These are phyloP conservation scores for Platyura marginata DNA, from an alignment of 1,140 invertebrate species.

Conservation along the genomic window DNA sequence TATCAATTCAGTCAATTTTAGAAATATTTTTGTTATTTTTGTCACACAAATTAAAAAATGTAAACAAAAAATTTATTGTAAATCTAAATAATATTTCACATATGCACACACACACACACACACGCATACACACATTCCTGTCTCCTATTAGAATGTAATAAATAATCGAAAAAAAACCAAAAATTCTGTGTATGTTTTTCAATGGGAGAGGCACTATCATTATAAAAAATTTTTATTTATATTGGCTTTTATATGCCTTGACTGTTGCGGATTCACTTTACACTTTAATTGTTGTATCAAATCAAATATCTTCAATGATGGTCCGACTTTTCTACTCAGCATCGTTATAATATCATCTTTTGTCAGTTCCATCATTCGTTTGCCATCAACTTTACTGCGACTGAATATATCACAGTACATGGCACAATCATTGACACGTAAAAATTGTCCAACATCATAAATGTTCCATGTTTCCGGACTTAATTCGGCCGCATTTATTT, in stretches of 20 bases:
- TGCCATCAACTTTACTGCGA: conserved; percentile 53
- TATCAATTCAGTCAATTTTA: too few species aligned
- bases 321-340: conserved; percentile 83
- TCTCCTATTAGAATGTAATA: too few species aligned
- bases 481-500: conserved; percentile 28
- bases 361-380: conserved; percentile 54
- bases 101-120: too few species aligned
- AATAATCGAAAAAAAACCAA: too few species aligned
- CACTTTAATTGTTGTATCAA: conserved; percentile 61
- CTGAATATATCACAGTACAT: conserved; percentile 74
- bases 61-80: too few species aligned
- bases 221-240: conserved; percentile 19
- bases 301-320: conserved; percentile 83
- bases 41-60: too few species aligned
- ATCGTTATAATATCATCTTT: conserved; percentile 82
- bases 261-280: conserved; percentile 20
- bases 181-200: too few species aligned
- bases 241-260: conserved; percentile 20
- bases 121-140: too few species aligned
- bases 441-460: conserved; percentile 70
- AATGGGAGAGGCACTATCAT: too few species aligned
- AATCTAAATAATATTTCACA: too few species aligned
- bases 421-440: conserved; percentile 75
- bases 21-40: too few species aligned
- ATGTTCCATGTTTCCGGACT: conserved; percentile 60